Percentiles rank a stretch among this genome's conserved stretches.
These are phyloP conservation scores for Euspilapteryx auroguttella DNA, from an alignment of 2,888 invertebrate genomes.

Conservation along the genomic window DNA sequence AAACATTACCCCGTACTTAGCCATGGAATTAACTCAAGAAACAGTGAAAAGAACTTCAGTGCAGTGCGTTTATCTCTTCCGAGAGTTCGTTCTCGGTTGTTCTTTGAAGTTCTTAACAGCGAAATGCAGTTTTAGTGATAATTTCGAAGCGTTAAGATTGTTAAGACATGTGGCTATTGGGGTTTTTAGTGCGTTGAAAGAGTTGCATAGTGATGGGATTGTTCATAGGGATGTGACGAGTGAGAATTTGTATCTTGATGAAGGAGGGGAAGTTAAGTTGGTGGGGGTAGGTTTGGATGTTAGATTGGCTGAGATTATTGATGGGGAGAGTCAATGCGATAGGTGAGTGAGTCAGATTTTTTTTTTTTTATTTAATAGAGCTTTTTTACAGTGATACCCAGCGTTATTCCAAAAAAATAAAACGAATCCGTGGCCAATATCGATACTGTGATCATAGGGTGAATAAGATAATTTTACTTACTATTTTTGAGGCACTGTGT, in stretches of 20 bases:
- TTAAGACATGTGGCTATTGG: slow-evolving; percentile 70
- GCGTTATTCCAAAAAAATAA: too few species aligned
- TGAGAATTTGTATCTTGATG: slow-evolving; percentile 73
- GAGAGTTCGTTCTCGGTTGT: slow-evolving; percentile 65
- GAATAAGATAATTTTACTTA: too few species aligned
- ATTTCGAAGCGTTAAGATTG: slow-evolving; percentile 29
- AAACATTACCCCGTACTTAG: slow-evolving; percentile 75
- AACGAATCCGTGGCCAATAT: too few species aligned
- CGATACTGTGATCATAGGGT: too few species aligned
- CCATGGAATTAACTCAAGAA: slow-evolving; percentile 69
- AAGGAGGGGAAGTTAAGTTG: slow-evolving; percentile 61
- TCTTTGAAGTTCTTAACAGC: slow-evolving; percentile 26
- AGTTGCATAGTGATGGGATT: slow-evolving; percentile 79
- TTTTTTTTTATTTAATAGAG: too few species aligned
- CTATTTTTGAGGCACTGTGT: too few species aligned
- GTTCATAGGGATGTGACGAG: slow-evolving; percentile 82
- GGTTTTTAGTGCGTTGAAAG: slow-evolving; percentile 73
- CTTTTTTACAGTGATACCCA: too few species aligned
- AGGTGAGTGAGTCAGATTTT: slow-evolving; percentile 30
- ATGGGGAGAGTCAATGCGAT: slow-evolving; percentile 32
- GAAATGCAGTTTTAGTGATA: slow-evolving; percentile 22
- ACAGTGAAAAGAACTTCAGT: slow-evolving; percentile 25
- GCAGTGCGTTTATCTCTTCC: slow-evolving; percentile 67
- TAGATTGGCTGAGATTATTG: slow-evolving; percentile 62
- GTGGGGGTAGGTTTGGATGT: slow-evolving; percentile 73